A percentile compares a stretch with the other conserved stretches of the same genome.
These are phyloP conservation scores for Asobara japonica DNA, from an alignment of 1,140 invertebrate species.

Conservation along the genomic window DNA sequence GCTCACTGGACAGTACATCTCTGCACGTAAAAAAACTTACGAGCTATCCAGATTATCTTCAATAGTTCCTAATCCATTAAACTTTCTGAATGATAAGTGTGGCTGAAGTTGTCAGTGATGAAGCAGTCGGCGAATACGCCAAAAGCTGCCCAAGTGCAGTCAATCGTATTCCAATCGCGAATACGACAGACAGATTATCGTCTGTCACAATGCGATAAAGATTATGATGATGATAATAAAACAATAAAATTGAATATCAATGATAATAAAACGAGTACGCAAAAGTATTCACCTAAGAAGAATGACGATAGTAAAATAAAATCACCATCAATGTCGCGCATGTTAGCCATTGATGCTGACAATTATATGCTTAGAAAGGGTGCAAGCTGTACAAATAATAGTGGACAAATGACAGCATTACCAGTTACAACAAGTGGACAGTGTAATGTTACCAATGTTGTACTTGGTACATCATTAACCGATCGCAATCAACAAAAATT, in stretches of 20 bases:
- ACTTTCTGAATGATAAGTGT: conserved; percentile 27
- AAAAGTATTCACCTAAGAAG: conserved; percentile 38
- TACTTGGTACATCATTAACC: conserved; percentile 5
- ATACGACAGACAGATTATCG: conserved; percentile 35
- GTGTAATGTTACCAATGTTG: conserved; percentile 28
- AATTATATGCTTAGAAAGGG: conserved; percentile 72
- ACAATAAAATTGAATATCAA: conserved; percentile 22
- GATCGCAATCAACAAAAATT: neutral
- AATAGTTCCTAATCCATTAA: neutral
- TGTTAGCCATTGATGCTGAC: conserved; percentile 69
- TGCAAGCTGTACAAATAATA: conserved; percentile 20
- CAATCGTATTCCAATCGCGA: conserved; percentile 43
- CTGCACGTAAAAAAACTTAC: conserved; percentile 38
- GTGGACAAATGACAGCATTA: conserved; percentile 23
- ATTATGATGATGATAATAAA: conserved; percentile 30
- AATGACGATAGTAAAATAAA: conserved; percentile 48
- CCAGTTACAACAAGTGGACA: conserved; percentile 32
- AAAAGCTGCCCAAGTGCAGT: conserved; percentile 46
- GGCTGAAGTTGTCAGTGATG: conserved; percentile 41
- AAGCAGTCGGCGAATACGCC: conserved; percentile 52
- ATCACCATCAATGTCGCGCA: conserved; percentile 56
- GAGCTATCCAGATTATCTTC: neutral
- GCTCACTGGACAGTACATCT: conserved; percentile 29
- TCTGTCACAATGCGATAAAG: conserved; percentile 33
- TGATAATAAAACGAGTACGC: conserved; percentile 37